Percentiles rank a stretch among this genome's conserved stretches.
These are phyloP conservation scores for Montipora sp. DNA, from an alignment of 64 coral and sea anemone species.

Conservation along the genomic window DNA sequence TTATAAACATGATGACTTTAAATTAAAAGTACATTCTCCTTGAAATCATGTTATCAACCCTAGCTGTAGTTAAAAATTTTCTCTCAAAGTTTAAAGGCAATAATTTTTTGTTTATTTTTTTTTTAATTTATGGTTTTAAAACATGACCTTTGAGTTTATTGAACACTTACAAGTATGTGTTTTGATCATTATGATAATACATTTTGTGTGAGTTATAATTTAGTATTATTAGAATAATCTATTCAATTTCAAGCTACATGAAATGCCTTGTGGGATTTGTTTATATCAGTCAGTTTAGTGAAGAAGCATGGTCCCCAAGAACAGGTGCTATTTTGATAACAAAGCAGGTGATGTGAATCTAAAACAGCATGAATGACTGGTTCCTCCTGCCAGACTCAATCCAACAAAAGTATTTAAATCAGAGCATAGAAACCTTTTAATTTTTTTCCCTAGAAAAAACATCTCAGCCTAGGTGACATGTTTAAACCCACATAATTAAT, in stretches of 20 bases:
- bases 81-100: no score
- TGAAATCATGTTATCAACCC: no score
- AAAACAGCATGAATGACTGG: constrained; percentile 21
- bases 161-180: no score
- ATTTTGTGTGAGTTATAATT: no score
- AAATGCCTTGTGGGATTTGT: constrained; percentile 47
- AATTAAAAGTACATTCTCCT: no score
- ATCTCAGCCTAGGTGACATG: not conserved
- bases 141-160: no score
- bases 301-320: not conserved
- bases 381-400: not conserved
- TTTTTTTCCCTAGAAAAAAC: not conserved
- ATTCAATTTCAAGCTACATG: not conserved
- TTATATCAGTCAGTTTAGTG: not conserved
- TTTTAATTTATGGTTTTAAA: no score
- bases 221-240: not conserved
- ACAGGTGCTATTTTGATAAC: constrained; percentile 25
- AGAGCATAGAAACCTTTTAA: not conserved
- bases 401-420: not conserved
- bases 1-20: no score
- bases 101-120: no score
- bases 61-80: no score
- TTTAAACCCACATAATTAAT: not conserved
- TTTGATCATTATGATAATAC: no score
- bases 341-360: constrained; percentile 24